Conservation (phyloP, 2,797 vertebrate genomes). For the Falco columbarius region DNA sequence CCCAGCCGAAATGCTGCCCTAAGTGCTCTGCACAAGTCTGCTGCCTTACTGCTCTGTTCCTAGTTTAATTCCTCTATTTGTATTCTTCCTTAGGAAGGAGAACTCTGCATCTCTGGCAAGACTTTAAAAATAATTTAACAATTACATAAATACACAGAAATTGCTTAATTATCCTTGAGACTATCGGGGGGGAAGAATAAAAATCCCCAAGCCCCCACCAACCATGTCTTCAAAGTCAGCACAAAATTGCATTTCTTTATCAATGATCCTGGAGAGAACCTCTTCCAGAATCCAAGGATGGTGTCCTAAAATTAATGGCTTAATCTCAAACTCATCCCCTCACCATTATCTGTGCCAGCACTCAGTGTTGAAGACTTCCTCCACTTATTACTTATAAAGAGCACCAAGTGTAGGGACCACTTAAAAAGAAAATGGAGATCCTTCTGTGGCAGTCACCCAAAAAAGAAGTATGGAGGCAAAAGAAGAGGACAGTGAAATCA, state of each 20-base stretch:
- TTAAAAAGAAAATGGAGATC: not conserved
- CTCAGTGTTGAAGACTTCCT: not conserved
- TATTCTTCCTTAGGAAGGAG: not conserved
- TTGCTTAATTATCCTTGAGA: not conserved
- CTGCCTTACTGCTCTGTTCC: not conserved
- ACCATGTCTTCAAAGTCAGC: not conserved
- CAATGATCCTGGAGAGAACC: not conserved
- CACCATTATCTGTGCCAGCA: not conserved
- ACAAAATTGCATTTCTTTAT: not conserved
- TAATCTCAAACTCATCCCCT: not conserved
- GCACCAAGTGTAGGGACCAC: not conserved
- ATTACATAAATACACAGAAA: not conserved
- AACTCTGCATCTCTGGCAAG: not conserved
- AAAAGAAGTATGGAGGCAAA: not conserved
- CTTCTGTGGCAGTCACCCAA: not conserved
- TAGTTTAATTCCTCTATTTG: not conserved
- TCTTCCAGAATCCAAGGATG: not conserved
- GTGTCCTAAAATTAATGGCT: not conserved
- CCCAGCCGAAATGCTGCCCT: not conserved
- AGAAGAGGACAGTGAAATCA: not conserved
- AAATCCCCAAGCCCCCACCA: not conserved
- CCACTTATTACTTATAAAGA: not conserved
- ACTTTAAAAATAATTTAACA: not conserved
- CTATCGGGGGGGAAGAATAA: rapidly evolving
- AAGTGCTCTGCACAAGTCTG: not conserved